Evolutionary conservation across 2,113 vertebrate species (phyloP).

Genomic region (Muntiacus reevesi): DNA sequence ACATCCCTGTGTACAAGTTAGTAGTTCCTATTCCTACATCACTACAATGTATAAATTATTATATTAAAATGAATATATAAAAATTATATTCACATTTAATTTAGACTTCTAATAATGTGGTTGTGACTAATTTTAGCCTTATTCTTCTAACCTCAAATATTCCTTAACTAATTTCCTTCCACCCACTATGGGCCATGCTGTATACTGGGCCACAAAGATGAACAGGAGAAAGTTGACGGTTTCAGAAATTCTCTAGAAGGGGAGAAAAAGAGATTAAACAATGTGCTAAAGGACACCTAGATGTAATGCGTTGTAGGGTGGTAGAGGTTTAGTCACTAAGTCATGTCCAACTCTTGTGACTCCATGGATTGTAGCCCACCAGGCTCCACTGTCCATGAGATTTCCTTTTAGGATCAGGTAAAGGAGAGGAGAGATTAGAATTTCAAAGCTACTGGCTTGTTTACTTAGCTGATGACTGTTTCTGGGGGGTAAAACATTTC

Average conservation of each 20-base stretch:
- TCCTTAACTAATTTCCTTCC: not conserved
- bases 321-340: not conserved
- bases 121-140: not conserved
- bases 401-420: not conserved
- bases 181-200: not conserved
- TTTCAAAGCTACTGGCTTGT: not conserved
- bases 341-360: not conserved
- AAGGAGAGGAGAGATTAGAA: not conserved
- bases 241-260: not conserved
- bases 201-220: not conserved
- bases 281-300: not conserved
- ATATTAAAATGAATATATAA: not conserved
- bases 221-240: not conserved
- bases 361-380: not conserved
- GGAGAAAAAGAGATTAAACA: not conserved
- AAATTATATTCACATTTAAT: not conserved
- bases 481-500: not conserved
- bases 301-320: not conserved
- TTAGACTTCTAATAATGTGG: not conserved
- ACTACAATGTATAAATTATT: not conserved
- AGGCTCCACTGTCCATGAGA: not conserved
- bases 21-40: not conserved
- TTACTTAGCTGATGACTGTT: not conserved
- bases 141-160: not conserved
- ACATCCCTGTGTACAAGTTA: not conserved